A percentile compares a stretch with the other conserved stretches of the same genome.
Evolutionary conservation across 2,113 vertebrate species (phyloP).

Genomic region (Tautogolabrus adspersus): DNA sequence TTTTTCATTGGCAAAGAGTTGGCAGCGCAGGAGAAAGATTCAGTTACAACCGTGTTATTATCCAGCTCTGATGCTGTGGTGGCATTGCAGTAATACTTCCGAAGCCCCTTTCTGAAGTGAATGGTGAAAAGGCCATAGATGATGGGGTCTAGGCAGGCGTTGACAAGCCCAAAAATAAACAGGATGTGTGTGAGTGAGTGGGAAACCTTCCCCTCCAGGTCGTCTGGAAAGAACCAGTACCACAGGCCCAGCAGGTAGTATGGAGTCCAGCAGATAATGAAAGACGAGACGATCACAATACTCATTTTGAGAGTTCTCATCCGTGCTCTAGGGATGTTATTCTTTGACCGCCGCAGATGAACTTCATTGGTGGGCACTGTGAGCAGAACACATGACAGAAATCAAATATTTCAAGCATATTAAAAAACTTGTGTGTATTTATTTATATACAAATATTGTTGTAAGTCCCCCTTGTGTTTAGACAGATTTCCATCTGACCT

Average conservation of each 20-base stretch:
- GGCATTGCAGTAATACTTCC: slow-evolving; percentile 60
- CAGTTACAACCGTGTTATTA: slow-evolving; percentile 72
- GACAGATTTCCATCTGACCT: too few species aligned
- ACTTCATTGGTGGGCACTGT: slow-evolving; percentile 79
- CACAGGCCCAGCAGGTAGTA: slow-evolving; percentile 84
- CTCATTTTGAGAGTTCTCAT: slow-evolving; percentile 86
- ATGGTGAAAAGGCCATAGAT: slow-evolving; percentile 83
- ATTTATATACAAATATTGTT: too few species aligned
- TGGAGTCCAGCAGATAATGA: slow-evolving; percentile 83
- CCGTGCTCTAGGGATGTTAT: slow-evolving; percentile 85
- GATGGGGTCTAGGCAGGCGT: slow-evolving; percentile 82
- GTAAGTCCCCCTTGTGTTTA: too few species aligned
- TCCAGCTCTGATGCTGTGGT: slow-evolving; percentile 21
- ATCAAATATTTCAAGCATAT: not conserved
- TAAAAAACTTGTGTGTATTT: not conserved
- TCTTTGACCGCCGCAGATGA: slow-evolving; percentile 82
- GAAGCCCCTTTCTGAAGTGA: slow-evolving; percentile 72
- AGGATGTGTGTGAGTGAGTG: slow-evolving; percentile 84
- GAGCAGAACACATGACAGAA: slow-evolving; percentile 21
- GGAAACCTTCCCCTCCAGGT: slow-evolving; percentile 81
- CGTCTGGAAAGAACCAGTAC: slow-evolving; percentile 85
- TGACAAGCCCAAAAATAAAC: slow-evolving; percentile 84
- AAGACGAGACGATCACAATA: slow-evolving; percentile 83
- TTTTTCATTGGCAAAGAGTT: slow-evolving; percentile 68
- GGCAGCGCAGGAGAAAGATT: slow-evolving; percentile 77